Evolutionary conservation across 2,113 vertebrate species (phyloP).

Genomic region (Oxygymnocypris stewartii): DNA sequence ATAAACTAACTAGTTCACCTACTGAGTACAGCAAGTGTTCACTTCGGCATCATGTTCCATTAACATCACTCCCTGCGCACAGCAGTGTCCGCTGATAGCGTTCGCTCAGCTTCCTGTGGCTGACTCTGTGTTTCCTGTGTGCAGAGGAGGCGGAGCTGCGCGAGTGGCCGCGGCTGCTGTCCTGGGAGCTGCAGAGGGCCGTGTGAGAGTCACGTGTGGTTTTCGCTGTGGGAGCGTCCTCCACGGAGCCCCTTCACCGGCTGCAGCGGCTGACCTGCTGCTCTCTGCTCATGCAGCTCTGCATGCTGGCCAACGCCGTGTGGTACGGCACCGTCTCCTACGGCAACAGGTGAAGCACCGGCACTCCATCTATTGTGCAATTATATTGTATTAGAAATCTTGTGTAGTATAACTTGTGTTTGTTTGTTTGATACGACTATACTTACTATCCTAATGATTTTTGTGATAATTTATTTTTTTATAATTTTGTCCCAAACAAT

Average conservation of each 20-base stretch:
- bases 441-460: no score
- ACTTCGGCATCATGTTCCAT: no score
- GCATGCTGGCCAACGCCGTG: slow-evolving; percentile 85
- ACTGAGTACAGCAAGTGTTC: background rate
- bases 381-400: no score
- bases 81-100: background rate
- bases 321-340: slow-evolving; percentile 89
- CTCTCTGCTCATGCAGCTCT: slow-evolving; percentile 83
- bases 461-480: no score
- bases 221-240: slow-evolving; percentile 90
- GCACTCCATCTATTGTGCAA: no score
- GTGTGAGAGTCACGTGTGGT: slow-evolving; percentile 95
- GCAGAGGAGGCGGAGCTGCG: slow-evolving; percentile 77
- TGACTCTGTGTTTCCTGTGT: background rate
- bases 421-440: no score
- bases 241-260: slow-evolving; percentile 92
- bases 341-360: slow-evolving; percentile 73
- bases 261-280: slow-evolving; percentile 94
- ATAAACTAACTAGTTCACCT: background rate
- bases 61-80: background rate
- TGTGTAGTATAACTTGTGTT: no score
- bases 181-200: slow-evolving; percentile 87
- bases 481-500: no score
- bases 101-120: background rate
- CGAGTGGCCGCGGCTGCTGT: slow-evolving; percentile 78